Evolutionary conservation across 2,113 vertebrate genomes (phyloP).

Genomic region (Ptyas mucosa): DNA sequence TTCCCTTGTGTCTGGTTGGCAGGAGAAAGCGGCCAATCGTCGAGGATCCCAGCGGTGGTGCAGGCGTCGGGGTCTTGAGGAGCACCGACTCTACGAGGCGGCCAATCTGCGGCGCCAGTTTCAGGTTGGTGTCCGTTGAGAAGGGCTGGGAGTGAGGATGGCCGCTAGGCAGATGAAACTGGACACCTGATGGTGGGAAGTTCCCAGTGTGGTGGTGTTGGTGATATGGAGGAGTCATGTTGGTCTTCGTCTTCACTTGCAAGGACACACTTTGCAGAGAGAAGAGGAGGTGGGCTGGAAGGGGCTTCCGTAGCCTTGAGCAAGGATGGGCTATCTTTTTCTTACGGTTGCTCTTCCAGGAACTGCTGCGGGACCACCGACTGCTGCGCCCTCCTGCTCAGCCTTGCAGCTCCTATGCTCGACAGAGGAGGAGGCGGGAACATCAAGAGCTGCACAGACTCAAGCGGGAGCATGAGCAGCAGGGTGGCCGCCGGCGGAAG

Average conservation of each 20-base stretch:
- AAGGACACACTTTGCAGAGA: not conserved
- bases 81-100: slow-evolving; percentile 90
- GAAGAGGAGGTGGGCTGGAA: no score
- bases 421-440: slow-evolving; percentile 70
- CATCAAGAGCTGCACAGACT: slow-evolving; percentile 77
- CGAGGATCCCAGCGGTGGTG: slow-evolving; percentile 83
- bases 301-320: not conserved
- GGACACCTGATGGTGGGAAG: not conserved
- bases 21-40: slow-evolving; percentile 81
- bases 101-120: slow-evolving; percentile 89
- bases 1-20: not conserved
- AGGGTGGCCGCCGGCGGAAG: slow-evolving; percentile 70
- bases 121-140: slow-evolving; percentile 65
- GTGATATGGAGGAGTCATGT: not conserved
- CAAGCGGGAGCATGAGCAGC: slow-evolving; percentile 75
- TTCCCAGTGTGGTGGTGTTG: not conserved
- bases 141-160: accelerated
- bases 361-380: slow-evolving; percentile 76
- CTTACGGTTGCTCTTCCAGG: slow-evolving; percentile 53
- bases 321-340: accelerated
- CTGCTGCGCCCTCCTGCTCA: slow-evolving; percentile 62
- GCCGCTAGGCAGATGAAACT: not conserved
- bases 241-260: not conserved
- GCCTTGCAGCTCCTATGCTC: slow-evolving; percentile 53
- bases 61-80: slow-evolving; percentile 82